Conservation (phyloP, 2,888 invertebrate species). For the Sphecodes monilicornis region DNA sequence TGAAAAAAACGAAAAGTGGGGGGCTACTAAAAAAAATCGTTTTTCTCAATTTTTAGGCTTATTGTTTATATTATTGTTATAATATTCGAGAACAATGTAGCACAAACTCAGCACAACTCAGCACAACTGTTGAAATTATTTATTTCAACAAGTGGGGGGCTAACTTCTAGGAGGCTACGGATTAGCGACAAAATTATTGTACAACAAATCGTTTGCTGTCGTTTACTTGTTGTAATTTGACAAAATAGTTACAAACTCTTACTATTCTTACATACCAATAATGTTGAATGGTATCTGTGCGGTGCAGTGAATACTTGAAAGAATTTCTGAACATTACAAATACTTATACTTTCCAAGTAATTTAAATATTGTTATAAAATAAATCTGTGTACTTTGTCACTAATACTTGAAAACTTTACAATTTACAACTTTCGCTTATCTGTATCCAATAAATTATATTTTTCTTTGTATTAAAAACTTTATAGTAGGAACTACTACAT, state of each 20-base stretch:
- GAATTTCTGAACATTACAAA: background rate
- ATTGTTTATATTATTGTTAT: too few relatives aligned
- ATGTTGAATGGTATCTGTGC: background rate
- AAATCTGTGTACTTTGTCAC: background rate
- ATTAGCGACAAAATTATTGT: background rate
- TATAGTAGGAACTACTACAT: background rate
- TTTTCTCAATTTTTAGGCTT: too few relatives aligned
- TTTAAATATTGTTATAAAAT: background rate
- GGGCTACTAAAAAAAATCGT: too few relatives aligned
- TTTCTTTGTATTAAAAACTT: background rate
- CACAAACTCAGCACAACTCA: too few relatives aligned
- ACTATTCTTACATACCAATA: background rate
- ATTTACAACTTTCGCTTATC: background rate
- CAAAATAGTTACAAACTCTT: background rate
- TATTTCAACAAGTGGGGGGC: too few relatives aligned
- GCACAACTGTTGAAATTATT: too few relatives aligned
- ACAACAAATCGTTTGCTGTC: background rate
- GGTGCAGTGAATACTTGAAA: background rate
- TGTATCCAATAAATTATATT: background rate
- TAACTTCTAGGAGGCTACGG: too few relatives aligned
- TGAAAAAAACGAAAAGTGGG: too few relatives aligned
- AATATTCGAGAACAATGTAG: too few relatives aligned
- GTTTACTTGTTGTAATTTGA: background rate
- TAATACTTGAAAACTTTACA: background rate
- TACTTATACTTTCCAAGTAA: background rate